Evolutionary conservation across 2,888 invertebrate genomes (phyloP).

Genomic region (Vannuccia rotundouncinata): DNA sequence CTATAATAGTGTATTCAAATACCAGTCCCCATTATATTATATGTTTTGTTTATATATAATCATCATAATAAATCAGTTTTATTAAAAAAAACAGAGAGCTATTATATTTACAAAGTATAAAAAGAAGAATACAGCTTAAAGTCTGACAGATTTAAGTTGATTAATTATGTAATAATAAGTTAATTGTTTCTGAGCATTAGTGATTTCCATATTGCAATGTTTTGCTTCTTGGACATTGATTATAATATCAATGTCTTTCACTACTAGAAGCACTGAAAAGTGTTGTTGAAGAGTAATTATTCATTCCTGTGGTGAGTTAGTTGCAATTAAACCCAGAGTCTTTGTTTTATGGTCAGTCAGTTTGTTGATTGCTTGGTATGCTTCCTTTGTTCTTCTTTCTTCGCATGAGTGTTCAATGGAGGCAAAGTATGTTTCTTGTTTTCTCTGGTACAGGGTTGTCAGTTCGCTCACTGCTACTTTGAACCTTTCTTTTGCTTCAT

Average conservation of each 20-base stretch:
- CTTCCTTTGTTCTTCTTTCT: neutral
- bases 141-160: constrained; percentile 13
- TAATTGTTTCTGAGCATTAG: too few species aligned
- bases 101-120: too few species aligned
- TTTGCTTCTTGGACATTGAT: constrained; percentile 7
- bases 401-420: constrained; percentile 26
- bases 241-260: constrained; percentile 13
- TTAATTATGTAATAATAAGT: too few species aligned
- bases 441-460: constrained; percentile 24
- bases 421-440: constrained; percentile 26
- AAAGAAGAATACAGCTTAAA: too few species aligned
- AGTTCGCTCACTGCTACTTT: constrained; percentile 26
- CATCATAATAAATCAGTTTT: too few species aligned
- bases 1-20: too few species aligned
- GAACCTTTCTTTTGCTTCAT: constrained; percentile 19
- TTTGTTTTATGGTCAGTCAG: constrained; percentile 21
- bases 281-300: constrained; percentile 13
- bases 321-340: constrained; percentile 12
- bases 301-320: constrained; percentile 17
- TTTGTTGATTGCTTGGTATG: constrained; percentile 26
- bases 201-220: constrained; percentile 1
- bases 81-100: too few species aligned
- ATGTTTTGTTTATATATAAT: too few species aligned
- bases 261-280: constrained; percentile 17
- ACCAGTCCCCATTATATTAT: too few species aligned